Evolutionary conservation across 1,140 invertebrate species (phyloP), one percentile per base, ranked within the genome.

Genomic region (Cylas formicarius): DNA sequence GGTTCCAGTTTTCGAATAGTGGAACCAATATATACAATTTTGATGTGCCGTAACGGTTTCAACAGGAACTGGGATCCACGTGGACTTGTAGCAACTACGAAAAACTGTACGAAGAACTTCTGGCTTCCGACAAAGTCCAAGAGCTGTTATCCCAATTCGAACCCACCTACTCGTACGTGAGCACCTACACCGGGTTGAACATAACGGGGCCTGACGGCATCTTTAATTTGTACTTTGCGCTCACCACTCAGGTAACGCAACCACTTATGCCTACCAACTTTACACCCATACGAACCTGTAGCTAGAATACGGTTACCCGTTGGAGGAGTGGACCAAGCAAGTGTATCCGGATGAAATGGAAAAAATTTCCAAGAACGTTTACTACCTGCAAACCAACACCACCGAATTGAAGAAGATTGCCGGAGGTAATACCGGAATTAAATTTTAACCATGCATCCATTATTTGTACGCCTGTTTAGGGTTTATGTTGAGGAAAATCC

Each of bases 401-500:
- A 34, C 41, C 1, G 29, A 10, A 16, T 16, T 44, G 13, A 44
- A 31, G 28, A 21, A 35, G 28, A 17, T 34, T n/a, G 29, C 26
- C 20, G 41, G 26, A 44, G 41, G 41, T 44, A 44, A 19, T n/a
- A n/a, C n/a, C n/a, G n/a, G 5, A 6, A 11, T 6, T 16, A 13
- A 5, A 6, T 31, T 6, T 11, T 11, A 13, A 17, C 5, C 11
- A 31, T 6, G 4, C 5, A 11, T 5, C 4, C 11, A 5, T 13
- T 6, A 6, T 31, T 31, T 31, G 18, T 6, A 11, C 11, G 13
- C 5, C 16, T 20, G 14, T 29, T 37, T 8, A 43, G 45, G 45
- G 2, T 48, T 19, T 13, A 22, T 40, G 6, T 20, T 48, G 20
- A 48, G 18, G 17, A 48, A 48, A 33, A 48, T 48, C 20, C 31